Base-by-base conservation (phyloP, 2,888 invertebrate genomes). In the Polymixis flavicincta region DNA sequence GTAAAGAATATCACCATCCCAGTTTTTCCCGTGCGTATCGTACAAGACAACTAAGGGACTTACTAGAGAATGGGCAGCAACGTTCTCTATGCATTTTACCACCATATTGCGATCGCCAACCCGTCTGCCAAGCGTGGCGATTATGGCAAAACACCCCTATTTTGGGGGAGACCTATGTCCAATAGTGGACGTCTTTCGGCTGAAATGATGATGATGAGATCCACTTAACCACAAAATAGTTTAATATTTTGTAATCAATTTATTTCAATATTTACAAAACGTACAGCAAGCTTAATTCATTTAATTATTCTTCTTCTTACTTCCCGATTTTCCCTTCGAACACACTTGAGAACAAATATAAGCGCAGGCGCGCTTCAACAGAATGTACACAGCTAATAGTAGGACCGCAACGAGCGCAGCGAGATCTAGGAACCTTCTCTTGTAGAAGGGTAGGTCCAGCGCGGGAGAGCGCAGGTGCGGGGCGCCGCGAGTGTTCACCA, bases 401-500 rank as follows among this genome's bases (percentile, higher is more conserved):
- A 76, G 7, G 5, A 74, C 64, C 0, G 60, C 19, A 11, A 83
- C 19, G 8, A 85, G 6, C 1, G 66, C 79, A 2, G 76, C 52
- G 1, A 89, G 78, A 75, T 90, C 90, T 28, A 91, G 57, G 64
- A 86, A 89, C 4, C 96, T 94, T 71, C 84, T 88, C 71, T 89
- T 87, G 82, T 90, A 90, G 59, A 82, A 76, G 7, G 89, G 85
- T 28, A 89, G 54, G 63, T 81, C 32, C 6, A 88, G 25, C 8
- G 86, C 89, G 13, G 85, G 87, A 4, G 89, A 89, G 25, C 89
- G 87, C 9, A 95, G 88, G 86, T 97, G 94, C 14, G 94, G 95
- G 2, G 96, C 97, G 0, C 97, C 97, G 48, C 94, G 92, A 3
- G 97, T 96, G 71, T 94, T 92, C 6, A 96, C 96, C 17, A 97